phyloP scores from a whole-genome alignment of 2,797 vertebrate genomes.

The Paedocypris micromegethes region DNA sequence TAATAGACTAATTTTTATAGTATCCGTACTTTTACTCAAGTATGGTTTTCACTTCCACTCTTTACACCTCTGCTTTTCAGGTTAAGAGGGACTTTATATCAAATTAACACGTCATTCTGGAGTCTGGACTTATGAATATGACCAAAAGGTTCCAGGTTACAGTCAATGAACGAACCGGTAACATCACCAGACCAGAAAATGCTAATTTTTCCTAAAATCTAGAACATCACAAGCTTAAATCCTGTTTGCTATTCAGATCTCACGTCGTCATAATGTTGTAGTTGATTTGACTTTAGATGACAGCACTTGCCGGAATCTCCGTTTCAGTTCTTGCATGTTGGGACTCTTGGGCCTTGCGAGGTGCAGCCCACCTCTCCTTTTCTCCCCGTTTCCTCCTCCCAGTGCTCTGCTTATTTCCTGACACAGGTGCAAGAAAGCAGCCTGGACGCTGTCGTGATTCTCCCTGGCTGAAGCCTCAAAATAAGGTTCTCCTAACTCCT shows the following conservation, averaged over 20 bases:
- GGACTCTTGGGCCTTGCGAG: conserved; percentile 86
- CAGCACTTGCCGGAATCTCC: conserved; percentile 86
- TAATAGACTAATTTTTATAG: too few species aligned
- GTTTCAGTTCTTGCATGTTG: conserved; percentile 94
- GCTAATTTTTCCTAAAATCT: conserved; percentile 2
- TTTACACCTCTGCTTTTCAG: too few species aligned
- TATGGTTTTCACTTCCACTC: too few species aligned
- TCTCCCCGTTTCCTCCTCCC: conserved; percentile 82
- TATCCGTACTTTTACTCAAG: too few species aligned
- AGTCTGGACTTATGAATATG: too few species aligned
- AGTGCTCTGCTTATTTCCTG: conserved; percentile 81
- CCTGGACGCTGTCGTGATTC: conserved; percentile 79
- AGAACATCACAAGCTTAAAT: neutral
- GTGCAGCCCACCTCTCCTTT: conserved; percentile 81
- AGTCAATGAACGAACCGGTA: too few species aligned
- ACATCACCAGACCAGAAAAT: too few species aligned
- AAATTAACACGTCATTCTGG: too few species aligned
- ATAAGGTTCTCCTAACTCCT: conserved; percentile 76
- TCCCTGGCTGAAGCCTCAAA: conserved; percentile 87
- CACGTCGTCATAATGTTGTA: conserved; percentile 31
- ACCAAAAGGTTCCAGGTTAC: too few species aligned
- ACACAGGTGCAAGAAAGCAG: conserved; percentile 84
- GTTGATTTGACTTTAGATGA: conserved; percentile 83
- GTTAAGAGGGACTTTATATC: too few species aligned
- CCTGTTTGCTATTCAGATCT: too few species aligned